phyloP scores from a whole-genome alignment of 1,140 invertebrate genomes.

The Nomia melanderi region DNA sequence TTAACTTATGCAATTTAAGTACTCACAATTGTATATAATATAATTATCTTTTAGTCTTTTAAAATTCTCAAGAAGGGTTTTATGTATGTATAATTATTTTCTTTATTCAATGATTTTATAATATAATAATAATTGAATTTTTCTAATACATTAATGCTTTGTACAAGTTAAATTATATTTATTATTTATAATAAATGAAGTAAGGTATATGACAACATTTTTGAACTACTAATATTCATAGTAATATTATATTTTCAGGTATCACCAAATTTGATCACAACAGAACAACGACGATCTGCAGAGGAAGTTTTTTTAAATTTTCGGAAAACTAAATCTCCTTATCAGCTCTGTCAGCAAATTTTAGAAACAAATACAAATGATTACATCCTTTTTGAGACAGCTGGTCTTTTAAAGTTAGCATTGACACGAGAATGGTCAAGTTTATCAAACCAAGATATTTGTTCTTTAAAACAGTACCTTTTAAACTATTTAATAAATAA shows the following conservation, averaged over 20 bases:
- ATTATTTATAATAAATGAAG: background rate
- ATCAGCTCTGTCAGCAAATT: slow-evolving; percentile 90
- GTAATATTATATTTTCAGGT: slow-evolving; percentile 83
- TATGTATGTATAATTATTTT: too few relatives aligned
- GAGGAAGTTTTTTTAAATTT: slow-evolving; percentile 91
- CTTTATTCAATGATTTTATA: background rate
- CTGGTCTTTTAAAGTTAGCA: slow-evolving; percentile 90
- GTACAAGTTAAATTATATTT: too few relatives aligned
- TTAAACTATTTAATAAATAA: slow-evolving; percentile 88
- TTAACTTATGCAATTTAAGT: too few relatives aligned
- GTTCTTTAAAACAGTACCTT: slow-evolving; percentile 89
- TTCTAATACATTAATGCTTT: too few relatives aligned
- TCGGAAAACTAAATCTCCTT: slow-evolving; percentile 90
- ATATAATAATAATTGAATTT: too few relatives aligned
- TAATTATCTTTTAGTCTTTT: background rate
- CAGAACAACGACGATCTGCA: slow-evolving; percentile 89
- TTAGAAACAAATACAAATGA: slow-evolving; percentile 89
- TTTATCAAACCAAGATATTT: slow-evolving; percentile 85
- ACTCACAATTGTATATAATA: background rate
- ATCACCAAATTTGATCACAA: slow-evolving; percentile 89
- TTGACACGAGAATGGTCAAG: slow-evolving; percentile 91
- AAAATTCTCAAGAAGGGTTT: background rate
- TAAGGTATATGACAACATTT: background rate
- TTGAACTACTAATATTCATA: background rate
- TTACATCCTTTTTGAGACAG: slow-evolving; percentile 93